Percentiles rank a stretch among this genome's conserved stretches.
phyloP scores from a whole-genome alignment of 2,113 vertebrate species.

The Cynoglossus semilaevis region DNA sequence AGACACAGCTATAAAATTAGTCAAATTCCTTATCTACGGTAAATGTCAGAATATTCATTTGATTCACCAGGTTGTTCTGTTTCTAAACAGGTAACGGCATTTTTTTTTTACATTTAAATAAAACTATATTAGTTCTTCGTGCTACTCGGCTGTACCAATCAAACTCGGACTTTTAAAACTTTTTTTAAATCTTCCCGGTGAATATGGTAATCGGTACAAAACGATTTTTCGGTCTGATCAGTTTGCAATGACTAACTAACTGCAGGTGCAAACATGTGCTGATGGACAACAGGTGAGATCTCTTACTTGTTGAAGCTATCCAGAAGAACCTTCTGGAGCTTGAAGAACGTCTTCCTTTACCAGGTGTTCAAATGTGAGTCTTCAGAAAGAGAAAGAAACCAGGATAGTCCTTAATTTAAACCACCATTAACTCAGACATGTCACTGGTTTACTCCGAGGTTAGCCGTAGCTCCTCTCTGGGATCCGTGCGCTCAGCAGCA shows the following conservation, averaged over 20 bases:
- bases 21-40: too few species aligned
- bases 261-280: slow-evolving; percentile 2
- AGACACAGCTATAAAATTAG: too few species aligned
- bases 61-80: too few species aligned
- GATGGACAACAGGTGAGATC: slow-evolving; percentile 39
- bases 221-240: not conserved
- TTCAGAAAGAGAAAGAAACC: not conserved
- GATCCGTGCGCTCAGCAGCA: not conserved
- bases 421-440: slow-evolving; percentile 32
- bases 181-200: not conserved
- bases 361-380: not conserved
- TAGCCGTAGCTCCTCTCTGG: slow-evolving; percentile 5
- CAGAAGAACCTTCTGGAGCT: not conserved
- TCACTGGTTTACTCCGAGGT: slow-evolving; percentile 18
- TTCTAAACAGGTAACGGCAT: too few species aligned
- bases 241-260: not conserved
- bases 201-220: not conserved
- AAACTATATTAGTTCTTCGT: not conserved
- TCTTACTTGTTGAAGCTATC: slow-evolving; percentile 50
- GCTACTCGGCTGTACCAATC: not conserved
- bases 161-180: not conserved
- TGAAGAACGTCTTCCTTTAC: not conserved
- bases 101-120: too few species aligned
- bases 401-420: slow-evolving; percentile 8
- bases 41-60: too few species aligned